Conservation (phyloP, 1,140 invertebrate genomes). For the Hypsibius dujardini region DNA sequence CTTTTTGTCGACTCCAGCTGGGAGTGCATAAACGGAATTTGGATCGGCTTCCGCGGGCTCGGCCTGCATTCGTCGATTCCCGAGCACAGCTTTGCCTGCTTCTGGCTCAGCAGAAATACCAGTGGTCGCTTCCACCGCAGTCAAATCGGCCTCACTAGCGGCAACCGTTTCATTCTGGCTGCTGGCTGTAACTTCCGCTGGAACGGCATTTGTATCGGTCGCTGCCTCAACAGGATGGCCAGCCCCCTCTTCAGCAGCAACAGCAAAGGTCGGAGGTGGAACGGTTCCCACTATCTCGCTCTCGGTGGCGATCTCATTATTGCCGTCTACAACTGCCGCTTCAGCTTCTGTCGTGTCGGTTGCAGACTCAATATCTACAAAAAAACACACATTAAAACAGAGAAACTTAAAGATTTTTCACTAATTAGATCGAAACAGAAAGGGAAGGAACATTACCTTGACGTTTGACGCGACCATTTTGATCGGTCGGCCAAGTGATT, state of each 20-base stretch:
- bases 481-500: background rate
- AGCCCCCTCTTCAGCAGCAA: background rate
- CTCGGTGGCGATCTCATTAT: background rate
- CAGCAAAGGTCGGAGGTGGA: background rate
- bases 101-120: no score
- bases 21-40: background rate
- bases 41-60: background rate
- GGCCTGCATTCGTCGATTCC: background rate
- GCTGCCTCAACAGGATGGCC: background rate
- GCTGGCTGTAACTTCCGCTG: background rate
- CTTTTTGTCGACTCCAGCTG: background rate
- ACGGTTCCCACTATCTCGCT: background rate
- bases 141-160: background rate
- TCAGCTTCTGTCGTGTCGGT: background rate
- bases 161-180: background rate
- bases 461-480: background rate
- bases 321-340: background rate
- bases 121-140: background rate
- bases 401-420: background rate
- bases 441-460: background rate
- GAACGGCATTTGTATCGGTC: background rate
- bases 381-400: background rate
- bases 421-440: background rate
- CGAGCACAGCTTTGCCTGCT: background rate
- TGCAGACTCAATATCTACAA: conserved; percentile 5